Evolutionary conservation across 2,113 vertebrate species (phyloP).

Genomic region (Bubo bubo): DNA sequence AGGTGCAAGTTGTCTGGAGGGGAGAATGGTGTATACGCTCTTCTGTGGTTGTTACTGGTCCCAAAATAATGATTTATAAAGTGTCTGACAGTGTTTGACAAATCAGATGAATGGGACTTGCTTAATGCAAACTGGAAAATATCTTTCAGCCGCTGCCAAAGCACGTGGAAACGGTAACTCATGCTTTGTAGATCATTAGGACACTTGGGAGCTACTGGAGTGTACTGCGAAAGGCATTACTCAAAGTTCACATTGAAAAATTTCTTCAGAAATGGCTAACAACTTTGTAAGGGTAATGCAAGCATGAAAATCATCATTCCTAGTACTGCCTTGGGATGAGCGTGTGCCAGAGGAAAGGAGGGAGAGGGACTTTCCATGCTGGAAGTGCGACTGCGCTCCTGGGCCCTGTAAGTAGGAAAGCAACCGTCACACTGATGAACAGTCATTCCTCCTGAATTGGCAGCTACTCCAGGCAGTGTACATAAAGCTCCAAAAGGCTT

Average conservation of each 20-base stretch:
- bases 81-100: not conserved
- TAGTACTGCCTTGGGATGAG: not conserved
- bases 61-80: not conserved
- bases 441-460: not conserved
- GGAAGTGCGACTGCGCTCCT: not conserved
- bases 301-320: not conserved
- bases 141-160: not conserved
- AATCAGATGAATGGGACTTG: not conserved
- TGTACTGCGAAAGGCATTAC: not conserved
- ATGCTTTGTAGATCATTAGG: not conserved
- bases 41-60: not conserved
- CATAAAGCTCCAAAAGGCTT: not conserved
- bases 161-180: not conserved
- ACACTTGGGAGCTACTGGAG: not conserved
- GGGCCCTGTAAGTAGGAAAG: not conserved
- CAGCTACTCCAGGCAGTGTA: not conserved
- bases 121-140: not conserved
- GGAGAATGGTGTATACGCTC: fast-evolving
- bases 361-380: not conserved
- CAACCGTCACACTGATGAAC: not conserved
- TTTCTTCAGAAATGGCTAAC: not conserved
- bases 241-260: not conserved
- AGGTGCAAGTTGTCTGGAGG: not conserved
- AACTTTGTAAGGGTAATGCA: not conserved
- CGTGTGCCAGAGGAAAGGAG: not conserved